These are phyloP conservation scores for Rachycentron canadum DNA, from an alignment of 2,797 vertebrate species.

Conservation along the genomic window DNA sequence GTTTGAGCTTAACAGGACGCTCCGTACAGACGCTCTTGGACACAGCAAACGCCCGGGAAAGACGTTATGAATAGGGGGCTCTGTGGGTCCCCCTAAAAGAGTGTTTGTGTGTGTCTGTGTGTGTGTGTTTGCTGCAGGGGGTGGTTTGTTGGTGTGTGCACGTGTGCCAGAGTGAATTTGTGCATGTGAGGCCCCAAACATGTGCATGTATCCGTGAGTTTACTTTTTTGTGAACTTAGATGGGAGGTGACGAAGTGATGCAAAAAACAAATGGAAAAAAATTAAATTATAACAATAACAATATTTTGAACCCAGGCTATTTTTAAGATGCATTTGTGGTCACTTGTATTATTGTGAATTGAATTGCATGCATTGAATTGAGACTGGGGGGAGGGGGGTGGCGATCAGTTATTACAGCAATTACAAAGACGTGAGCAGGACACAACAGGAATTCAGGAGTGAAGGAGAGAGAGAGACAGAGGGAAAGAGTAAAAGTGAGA, in stretches of 20 bases:
- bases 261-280: neutral
- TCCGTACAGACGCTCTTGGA: constrained; percentile 75
- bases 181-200: constrained; percentile 48
- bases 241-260: neutral
- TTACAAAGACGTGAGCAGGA: constrained; percentile 63
- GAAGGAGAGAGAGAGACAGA: constrained; percentile 52
- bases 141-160: constrained; percentile 48
- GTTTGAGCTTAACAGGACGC: constrained; percentile 71
- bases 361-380: neutral
- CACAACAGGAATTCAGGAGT: constrained; percentile 56
- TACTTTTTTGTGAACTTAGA: neutral
- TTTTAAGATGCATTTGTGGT: constrained; percentile 10
- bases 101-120: constrained; percentile 48
- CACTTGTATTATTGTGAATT: constrained; percentile 18
- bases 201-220: constrained; percentile 18
- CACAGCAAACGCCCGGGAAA: constrained; percentile 62
- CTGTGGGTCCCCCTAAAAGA: constrained; percentile 72
- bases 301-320: neutral
- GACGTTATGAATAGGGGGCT: constrained; percentile 74
- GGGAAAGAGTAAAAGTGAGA: constrained; percentile 38
- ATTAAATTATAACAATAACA: neutral
- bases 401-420: constrained; percentile 72
- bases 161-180: constrained; percentile 39
- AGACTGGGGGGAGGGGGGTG: constrained; percentile 27
- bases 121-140: constrained; percentile 44